Base-by-base conservation (phyloP, 2,888 invertebrate genomes). In the Villa cingulata region DNA sequence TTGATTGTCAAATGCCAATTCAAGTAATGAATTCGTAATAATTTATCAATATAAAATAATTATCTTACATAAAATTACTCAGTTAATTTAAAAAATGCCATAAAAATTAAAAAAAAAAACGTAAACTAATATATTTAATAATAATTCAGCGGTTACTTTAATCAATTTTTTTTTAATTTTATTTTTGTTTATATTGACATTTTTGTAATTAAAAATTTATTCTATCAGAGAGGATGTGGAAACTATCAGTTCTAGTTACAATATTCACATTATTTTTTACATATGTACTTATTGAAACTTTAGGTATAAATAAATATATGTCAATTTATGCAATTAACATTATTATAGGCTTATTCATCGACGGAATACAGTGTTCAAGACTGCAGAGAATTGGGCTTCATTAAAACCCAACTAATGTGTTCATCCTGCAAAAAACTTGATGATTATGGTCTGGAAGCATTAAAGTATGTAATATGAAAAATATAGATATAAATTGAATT, bases 371-470 rank as follows among this genome's bases (percentile, higher is more conserved):
- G 83, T 2, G 74, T 81, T 6, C 86, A 88, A 63, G 87, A 92
- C 63, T 96, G 95, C 68, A 78, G 81, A 61, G 73, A 79, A 15
- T 66, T 90, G 48, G 96, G 95, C 12, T 90, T 90, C 59, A 85
- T 85, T 51, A 86, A 86, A 70, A 80, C 85, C 18, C 85, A 84
- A 68, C 73, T 96, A 48, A 66, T 88, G 56, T 95, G 95, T 66
- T 86, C 88, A 12, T 87, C 87, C 5, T 96, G 95, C 68, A 84
- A 88, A 57, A 81, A 86, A 62, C 71, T 95, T 41, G 76, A 77
- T 50, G 82, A 86, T 61, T 90, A 62, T 51, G 65, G 62, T 3
- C 54, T 67, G 34, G 64, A 62, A 38, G 48, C 57, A 12, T 43
- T 65, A 32, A 64, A 64, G 67, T 68, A 50, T 44, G 51, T 45